Conservation (phyloP, 2,888 invertebrate genomes). For the Linnaemya tessellans region DNA sequence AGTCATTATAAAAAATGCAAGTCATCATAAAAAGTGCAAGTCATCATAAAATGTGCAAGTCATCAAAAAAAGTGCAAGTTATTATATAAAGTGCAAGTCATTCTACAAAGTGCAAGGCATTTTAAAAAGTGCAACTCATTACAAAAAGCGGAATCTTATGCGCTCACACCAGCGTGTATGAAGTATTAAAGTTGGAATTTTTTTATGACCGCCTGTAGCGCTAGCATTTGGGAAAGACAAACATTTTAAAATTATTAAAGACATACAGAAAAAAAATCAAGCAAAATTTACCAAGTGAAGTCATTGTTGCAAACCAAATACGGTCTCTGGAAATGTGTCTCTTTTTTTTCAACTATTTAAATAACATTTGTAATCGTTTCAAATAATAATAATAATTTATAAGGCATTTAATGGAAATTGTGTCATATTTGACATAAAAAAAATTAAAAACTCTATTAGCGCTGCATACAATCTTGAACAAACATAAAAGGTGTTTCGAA, state of each 20-base stretch:
- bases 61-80: too few species aligned
- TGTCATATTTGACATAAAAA: conserved; percentile 65
- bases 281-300: conserved; percentile 46
- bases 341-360: conserved; percentile 43
- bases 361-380: conserved; percentile 57
- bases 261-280: not conserved
- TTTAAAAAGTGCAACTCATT: too few species aligned
- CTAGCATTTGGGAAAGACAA: conserved; percentile 23
- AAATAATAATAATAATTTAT: conserved; percentile 50
- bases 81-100: too few species aligned
- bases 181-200: too few species aligned
- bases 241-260: conserved; percentile 15
- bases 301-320: conserved; percentile 60
- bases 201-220: not conserved
- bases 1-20: too few species aligned
- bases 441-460: conserved; percentile 5
- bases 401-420: conserved; percentile 61
- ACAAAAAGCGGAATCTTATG: too few species aligned
- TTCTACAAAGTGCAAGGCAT: too few species aligned
- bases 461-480: not conserved
- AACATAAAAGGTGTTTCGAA: conserved; percentile 13
- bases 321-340: conserved; percentile 24
- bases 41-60: too few species aligned
- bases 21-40: too few species aligned
- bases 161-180: too few species aligned